These are phyloP conservation scores for Daphoenositta chrysoptera DNA, from an alignment of 2,113 vertebrate species.

Conservation along the genomic window DNA sequence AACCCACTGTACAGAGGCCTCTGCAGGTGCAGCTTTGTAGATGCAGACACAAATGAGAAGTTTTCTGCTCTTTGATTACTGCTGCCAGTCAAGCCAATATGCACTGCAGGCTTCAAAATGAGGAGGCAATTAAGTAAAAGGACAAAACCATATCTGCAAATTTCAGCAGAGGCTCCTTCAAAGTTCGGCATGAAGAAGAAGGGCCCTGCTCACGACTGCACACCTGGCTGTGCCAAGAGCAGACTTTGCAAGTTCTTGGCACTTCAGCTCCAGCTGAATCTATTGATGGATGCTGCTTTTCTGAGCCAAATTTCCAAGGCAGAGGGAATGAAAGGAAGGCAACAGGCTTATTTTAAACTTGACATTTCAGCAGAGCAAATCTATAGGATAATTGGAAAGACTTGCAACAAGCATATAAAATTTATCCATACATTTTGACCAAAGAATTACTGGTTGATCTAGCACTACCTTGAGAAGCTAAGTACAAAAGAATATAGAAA, in stretches of 20 bases:
- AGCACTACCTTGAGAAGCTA: background rate
- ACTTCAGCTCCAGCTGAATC: slow-evolving; percentile 11
- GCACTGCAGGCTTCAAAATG: background rate
- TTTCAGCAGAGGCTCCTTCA: slow-evolving; percentile 13
- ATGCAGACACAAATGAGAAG: background rate
- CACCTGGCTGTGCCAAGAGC: background rate
- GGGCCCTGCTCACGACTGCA: background rate
- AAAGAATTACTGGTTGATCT: background rate
- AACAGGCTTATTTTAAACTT: slow-evolving; percentile 8
- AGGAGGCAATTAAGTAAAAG: background rate
- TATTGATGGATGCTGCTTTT: background rate
- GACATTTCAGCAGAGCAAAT: slow-evolving; percentile 6
- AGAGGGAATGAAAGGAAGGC: background rate
- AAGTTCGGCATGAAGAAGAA: background rate
- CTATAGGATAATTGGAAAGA: background rate
- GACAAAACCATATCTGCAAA: slow-evolving; percentile 21
- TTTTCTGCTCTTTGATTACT: slow-evolving; percentile 13
- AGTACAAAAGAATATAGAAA: background rate
- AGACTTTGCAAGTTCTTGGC: slow-evolving; percentile 3
- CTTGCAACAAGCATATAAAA: background rate
- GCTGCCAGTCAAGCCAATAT: background rate
- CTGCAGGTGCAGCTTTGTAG: slow-evolving; percentile 45
- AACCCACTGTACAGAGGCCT: background rate
- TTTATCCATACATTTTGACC: background rate
- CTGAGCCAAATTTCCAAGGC: slow-evolving; percentile 4